These are phyloP conservation scores for Neomorphus geoffroyi DNA, from an alignment of 2,797 vertebrate species.

Conservation along the genomic window DNA sequence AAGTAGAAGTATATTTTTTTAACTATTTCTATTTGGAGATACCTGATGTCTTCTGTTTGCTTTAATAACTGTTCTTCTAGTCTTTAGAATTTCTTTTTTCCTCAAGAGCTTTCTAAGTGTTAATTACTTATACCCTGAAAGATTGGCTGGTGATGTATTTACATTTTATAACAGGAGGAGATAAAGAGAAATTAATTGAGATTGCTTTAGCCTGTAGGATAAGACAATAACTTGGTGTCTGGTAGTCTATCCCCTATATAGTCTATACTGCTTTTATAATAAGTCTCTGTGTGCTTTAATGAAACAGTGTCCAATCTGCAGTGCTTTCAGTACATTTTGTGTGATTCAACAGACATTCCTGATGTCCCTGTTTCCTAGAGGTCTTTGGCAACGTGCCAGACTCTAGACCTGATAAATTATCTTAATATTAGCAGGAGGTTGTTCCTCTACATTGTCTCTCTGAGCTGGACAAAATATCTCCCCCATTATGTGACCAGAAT, in stretches of 20 bases:
- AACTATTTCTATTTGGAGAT: not conserved
- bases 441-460: not conserved
- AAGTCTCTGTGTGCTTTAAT: not conserved
- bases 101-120: not conserved
- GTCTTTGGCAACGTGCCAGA: not conserved
- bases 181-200: not conserved
- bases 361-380: not conserved
- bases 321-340: not conserved
- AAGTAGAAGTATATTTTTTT: not conserved
- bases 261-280: not conserved
- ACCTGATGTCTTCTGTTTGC: not conserved
- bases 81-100: not conserved
- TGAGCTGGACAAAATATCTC: not conserved
- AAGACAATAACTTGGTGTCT: not conserved
- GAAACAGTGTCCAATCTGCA: not conserved
- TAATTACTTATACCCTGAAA: not conserved
- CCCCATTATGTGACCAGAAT: not conserved
- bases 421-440: not conserved
- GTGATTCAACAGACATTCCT: not conserved
- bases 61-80: not conserved
- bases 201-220: not conserved
- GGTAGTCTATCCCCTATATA: not conserved
- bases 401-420: not conserved
- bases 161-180: not conserved
- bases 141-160: not conserved